phyloP scores from a whole-genome alignment of 2,888 invertebrate genomes.

The Amorpha juglandis region DNA sequence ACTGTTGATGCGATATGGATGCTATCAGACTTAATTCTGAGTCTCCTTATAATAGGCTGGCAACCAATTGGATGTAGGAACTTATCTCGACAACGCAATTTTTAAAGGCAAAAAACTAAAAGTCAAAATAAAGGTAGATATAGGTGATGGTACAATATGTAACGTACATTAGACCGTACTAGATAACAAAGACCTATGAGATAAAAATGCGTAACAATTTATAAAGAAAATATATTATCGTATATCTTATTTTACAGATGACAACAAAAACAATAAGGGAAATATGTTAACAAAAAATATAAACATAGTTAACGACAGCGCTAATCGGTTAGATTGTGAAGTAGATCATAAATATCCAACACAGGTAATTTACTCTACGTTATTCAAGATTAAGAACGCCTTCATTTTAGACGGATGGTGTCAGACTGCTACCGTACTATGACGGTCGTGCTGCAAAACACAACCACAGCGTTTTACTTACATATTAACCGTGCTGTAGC shows the following conservation, averaged over 20 bases:
- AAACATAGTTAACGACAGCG: conserved; percentile 90
- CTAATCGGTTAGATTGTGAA: conserved; percentile 90
- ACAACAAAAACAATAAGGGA: conserved; percentile 92
- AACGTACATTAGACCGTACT: no score
- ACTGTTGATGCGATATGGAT: conserved; percentile 65
- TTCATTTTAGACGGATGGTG: no score
- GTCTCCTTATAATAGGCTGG: conserved; percentile 87
- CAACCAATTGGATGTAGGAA: conserved; percentile 86
- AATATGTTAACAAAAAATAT: conserved; percentile 92
- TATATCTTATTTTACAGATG: conserved; percentile 79
- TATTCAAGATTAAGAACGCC: no score
- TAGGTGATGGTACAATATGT: no score
- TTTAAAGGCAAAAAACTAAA: conserved; percentile 94
- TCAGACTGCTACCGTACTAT: no score
- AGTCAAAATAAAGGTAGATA: conserved; percentile 95
- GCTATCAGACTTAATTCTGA: conserved; percentile 61
- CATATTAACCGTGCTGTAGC: no score
- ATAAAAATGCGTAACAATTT: no score
- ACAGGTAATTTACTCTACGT: conserved; percentile 79
- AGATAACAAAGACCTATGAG: no score
- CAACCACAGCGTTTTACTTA: no score
- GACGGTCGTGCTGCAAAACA: no score
- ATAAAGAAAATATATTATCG: no score
- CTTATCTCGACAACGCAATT: no score
- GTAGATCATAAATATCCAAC: conserved; percentile 88